These are phyloP conservation scores for Clarias pachynema DNA, from an alignment of 2,797 vertebrate genomes.

Conservation along the genomic window DNA sequence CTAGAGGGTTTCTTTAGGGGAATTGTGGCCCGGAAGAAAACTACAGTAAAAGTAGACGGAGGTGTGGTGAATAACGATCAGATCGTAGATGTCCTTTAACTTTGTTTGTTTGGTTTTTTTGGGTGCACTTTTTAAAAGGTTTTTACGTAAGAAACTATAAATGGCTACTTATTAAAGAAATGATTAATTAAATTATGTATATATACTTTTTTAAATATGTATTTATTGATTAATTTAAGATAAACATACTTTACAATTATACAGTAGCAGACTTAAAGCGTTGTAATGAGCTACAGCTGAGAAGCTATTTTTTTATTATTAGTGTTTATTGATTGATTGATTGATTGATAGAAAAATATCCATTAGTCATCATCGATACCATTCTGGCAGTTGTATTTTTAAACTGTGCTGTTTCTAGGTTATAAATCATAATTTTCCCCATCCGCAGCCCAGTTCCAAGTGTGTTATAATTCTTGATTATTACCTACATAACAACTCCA, in stretches of 20 bases:
- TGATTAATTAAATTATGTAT: neutral
- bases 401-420: neutral
- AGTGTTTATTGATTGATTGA: neutral
- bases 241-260: neutral
- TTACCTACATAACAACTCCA: neutral
- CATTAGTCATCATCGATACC: neutral
- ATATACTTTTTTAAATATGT: neutral
- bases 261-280: neutral
- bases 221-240: neutral
- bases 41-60: too few relatives aligned
- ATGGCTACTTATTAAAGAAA: too few relatives aligned
- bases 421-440: neutral
- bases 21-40: neutral
- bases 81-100: neutral
- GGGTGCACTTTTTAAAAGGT: neutral
- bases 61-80: neutral
- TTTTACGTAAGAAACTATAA: neutral
- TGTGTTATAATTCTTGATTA: constrained; percentile 18
- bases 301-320: neutral
- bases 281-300: neutral
- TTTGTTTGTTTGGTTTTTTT: neutral
- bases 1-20: neutral
- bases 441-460: neutral
- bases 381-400: neutral
- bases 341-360: too few relatives aligned